phyloP scores from a whole-genome alignment of 2,888 invertebrate species.

The Ischnura elegans region DNA sequence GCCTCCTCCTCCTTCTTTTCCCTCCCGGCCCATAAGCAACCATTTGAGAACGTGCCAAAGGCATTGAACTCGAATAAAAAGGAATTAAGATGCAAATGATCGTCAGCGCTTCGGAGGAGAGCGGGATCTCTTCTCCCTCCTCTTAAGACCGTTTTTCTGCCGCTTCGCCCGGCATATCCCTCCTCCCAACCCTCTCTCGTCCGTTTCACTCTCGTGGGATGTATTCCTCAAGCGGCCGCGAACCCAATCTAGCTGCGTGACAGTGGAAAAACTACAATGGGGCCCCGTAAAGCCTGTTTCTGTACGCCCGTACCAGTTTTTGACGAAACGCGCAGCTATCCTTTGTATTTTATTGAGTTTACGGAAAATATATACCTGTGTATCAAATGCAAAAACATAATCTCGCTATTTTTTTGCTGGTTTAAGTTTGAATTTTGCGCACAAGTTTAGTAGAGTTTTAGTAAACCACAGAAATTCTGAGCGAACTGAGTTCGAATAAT shows the following conservation, averaged over 20 bases:
- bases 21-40: conserved; percentile 50
- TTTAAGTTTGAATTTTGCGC: too few species aligned
- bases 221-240: conserved; percentile 46
- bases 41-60: conserved; percentile 66
- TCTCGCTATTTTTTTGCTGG: too few species aligned
- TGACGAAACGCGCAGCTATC: too few species aligned
- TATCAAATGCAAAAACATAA: too few species aligned
- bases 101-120: not conserved
- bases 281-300: too few species aligned
- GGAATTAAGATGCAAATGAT: conserved; percentile 67
- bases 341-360: too few species aligned
- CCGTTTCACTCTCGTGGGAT: not conserved
- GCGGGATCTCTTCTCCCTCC: too few species aligned
- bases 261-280: not conserved
- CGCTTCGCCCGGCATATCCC: not conserved
- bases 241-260: conserved; percentile 21
- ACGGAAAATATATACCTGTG: too few species aligned
- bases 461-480: too few species aligned
- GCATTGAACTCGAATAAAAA: conserved; percentile 65
- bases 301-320: too few species aligned
- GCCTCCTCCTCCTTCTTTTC: not conserved
- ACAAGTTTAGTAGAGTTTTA: too few species aligned
- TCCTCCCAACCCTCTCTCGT: not conserved
- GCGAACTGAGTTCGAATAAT: too few species aligned
- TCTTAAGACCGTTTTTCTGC: not conserved